Base-by-base conservation (phyloP, 2,113 vertebrate species). In the Varanus komodoensis region DNA sequence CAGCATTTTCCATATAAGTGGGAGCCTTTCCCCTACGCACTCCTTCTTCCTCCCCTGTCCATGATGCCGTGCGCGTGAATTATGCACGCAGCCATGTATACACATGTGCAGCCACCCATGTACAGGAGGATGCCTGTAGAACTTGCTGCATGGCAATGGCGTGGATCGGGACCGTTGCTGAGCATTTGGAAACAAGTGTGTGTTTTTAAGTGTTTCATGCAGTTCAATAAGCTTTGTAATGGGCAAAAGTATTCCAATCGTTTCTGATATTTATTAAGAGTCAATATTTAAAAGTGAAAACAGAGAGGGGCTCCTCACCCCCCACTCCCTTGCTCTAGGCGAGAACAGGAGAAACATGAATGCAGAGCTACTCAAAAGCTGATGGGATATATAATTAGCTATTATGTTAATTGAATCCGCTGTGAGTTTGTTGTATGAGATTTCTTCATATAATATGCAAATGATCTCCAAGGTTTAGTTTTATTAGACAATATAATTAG, bases 381-480 rank as follows among this genome's bases (percentile, higher is more conserved):
- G 98, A 98, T 98, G 98, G 95, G 96, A 97, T 95, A 96, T 94
- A 94, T 97, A 98, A 98, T 98, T 97, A 97, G 97, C 97, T 97
- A 97, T 97, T 97, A 97, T 97, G 97, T 97, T 97, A 97, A 97
- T 97, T 97, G 97, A 97, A 96, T 97, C 97, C 97, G 92, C 96
- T 97, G 94, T 96, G 97, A 96, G 96, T 97, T 97, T 97, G 95
- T 97, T 97, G 97, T 96, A 94, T 96, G 96, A 97, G 96, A 97
- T 95, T 97, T 97, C 97, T 97, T 98, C 97, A 97, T 98, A 97
- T 97, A 97, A 97, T 97, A 97, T 97, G 97, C 97, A 97, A 98
- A 98, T 98, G 95, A 93, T 95, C 96, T 95, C 9, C 84, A 95
- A 96, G 96, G 95, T 97, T 97, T 96, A 96, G 95, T 96, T 97